Percentiles rank a stretch among this genome's conserved stretches.
Evolutionary conservation across 2,888 invertebrate genomes (phyloP).

Genomic region (Platynereis dumerilii): DNA sequence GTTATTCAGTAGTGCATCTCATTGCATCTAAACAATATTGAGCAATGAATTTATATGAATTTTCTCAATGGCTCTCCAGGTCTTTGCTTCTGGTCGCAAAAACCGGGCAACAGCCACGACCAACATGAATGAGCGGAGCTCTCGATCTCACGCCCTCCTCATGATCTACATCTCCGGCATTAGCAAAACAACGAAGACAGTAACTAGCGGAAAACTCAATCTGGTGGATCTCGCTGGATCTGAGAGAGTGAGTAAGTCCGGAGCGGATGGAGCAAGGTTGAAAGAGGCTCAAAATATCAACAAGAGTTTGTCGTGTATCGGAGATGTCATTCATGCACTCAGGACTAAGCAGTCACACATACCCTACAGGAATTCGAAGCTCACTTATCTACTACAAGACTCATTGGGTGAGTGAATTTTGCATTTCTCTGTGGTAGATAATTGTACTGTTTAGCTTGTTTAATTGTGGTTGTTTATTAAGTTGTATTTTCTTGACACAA

Average conservation of each 20-base stretch:
- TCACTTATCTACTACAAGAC: conserved; percentile 68
- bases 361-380: conserved; percentile 67
- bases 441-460: no score
- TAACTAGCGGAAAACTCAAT: conserved; percentile 61
- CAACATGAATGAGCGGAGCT: conserved; percentile 67
- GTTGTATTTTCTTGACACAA: no score
- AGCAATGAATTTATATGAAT: neutral
- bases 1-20: no score
- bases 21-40: neutral
- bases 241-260: conserved; percentile 65
- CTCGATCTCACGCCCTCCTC: conserved; percentile 67
- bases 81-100: conserved; percentile 57
- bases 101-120: conserved; percentile 66
- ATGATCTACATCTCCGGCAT: conserved; percentile 64
- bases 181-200: conserved; percentile 63
- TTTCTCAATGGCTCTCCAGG: no score
- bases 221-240: conserved; percentile 67
- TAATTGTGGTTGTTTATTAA: no score
- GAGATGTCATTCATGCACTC: conserved; percentile 67
- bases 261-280: conserved; percentile 65
- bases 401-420: no score
- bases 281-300: conserved; percentile 68
- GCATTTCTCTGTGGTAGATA: no score
- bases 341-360: conserved; percentile 66
- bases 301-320: conserved; percentile 67